Evolutionary conservation across 1,140 invertebrate species (phyloP).

Genomic region (Copidosoma floridanum): DNA sequence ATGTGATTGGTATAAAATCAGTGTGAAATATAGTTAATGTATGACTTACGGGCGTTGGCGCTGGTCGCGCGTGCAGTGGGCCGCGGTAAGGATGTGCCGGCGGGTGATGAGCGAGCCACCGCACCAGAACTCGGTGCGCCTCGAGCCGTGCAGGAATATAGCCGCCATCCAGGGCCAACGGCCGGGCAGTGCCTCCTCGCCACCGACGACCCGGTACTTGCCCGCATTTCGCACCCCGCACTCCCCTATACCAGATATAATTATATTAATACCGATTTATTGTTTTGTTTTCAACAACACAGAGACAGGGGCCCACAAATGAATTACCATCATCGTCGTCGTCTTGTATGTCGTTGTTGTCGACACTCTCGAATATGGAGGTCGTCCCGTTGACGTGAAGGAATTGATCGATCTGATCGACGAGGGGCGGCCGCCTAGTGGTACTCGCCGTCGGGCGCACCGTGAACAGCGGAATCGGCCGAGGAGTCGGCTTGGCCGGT

Average conservation of each 20-base stretch:
- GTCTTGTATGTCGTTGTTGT: conserved; percentile 52
- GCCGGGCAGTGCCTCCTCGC: conserved; percentile 78
- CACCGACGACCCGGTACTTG: conserved; percentile 83
- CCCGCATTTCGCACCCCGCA: conserved; percentile 81
- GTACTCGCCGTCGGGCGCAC: conserved; percentile 36
- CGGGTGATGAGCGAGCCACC: conserved; percentile 83
- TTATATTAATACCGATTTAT: background rate
- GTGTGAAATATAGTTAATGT: too few relatives aligned
- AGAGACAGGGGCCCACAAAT: too few relatives aligned
- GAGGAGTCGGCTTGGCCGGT: conserved; percentile 38
- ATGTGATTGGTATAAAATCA: too few relatives aligned
- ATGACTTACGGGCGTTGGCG: conserved; percentile 84
- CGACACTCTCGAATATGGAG: conserved; percentile 35
- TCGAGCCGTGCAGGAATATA: conserved; percentile 82
- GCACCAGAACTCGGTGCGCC: conserved; percentile 90
- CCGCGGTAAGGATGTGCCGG: conserved; percentile 82
- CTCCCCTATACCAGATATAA: too few relatives aligned
- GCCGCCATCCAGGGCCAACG: conserved; percentile 94
- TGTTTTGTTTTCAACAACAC: too few relatives aligned
- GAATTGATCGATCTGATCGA: conserved; percentile 24
- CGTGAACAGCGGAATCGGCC: conserved; percentile 49
- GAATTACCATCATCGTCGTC: conserved; percentile 46
- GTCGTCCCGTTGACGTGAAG: conserved; percentile 33
- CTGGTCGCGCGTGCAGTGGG: conserved; percentile 86
- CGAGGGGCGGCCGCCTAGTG: conserved; percentile 19